These are phyloP conservation scores for Rhagonycha fulva DNA, from an alignment of 2,888 invertebrate genomes.

Conservation along the genomic window DNA sequence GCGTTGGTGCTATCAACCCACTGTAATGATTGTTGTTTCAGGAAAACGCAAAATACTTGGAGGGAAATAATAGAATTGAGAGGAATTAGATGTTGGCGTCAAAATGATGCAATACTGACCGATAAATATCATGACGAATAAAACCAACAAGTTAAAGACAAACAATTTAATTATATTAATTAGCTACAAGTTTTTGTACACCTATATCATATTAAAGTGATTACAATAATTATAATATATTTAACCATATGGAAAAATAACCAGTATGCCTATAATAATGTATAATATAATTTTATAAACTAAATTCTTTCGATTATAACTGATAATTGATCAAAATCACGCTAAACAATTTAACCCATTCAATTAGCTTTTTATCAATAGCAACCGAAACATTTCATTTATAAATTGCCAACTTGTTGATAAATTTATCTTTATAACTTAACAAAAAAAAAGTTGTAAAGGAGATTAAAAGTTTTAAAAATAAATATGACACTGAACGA, in stretches of 20 bases:
- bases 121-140: not conserved
- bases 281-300: constrained; percentile 7
- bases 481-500: not conserved
- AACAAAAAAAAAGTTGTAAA: not conserved
- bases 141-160: constrained; percentile 18
- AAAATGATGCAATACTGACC: constrained; percentile 55
- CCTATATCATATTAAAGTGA: constrained; percentile 18
- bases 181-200: constrained; percentile 28
- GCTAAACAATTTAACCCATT: not conserved
- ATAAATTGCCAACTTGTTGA: not conserved
- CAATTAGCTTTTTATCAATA: not conserved
- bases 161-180: constrained; percentile 42
- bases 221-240: constrained; percentile 10
- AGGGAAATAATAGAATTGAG: constrained; percentile 62
- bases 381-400: not conserved
- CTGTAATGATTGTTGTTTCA: constrained; percentile 41
- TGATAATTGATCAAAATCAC: not conserved
- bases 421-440: not conserved
- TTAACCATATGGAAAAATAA: constrained; percentile 27
- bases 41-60: constrained; percentile 62
- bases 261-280: constrained; percentile 9
- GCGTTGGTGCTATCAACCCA: too few relatives aligned
- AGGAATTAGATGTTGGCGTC: constrained; percentile 61
- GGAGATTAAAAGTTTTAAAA: not conserved
- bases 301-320: not conserved